These are phyloP conservation scores for Oxystoma pomonae DNA, from an alignment of 2,888 invertebrate genomes.

Conservation along the genomic window DNA sequence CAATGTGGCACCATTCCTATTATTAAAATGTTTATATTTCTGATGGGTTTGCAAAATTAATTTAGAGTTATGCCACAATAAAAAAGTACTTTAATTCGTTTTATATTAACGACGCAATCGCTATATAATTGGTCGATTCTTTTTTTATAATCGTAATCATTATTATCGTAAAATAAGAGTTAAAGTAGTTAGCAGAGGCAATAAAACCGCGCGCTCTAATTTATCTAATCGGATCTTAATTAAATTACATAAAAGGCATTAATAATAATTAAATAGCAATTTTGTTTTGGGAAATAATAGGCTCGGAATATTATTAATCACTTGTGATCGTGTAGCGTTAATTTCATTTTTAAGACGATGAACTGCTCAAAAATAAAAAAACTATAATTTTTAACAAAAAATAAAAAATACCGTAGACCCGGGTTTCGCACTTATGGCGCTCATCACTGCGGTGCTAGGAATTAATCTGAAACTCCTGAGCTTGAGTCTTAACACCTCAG, in stretches of 20 bases:
- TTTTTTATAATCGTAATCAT: background rate
- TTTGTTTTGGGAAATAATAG: conserved; percentile 26
- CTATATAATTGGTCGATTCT: background rate
- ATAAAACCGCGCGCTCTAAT: conserved; percentile 24
- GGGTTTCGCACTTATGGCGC: too few species aligned
- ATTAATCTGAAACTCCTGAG: too few species aligned
- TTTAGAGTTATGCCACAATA: too few species aligned
- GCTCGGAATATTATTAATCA: background rate
- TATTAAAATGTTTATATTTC: too few species aligned
- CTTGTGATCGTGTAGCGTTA: background rate
- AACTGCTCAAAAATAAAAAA: too few species aligned
- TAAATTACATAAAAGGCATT: conserved; percentile 41
- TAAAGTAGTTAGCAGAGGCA: background rate
- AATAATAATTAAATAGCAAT: conserved; percentile 39
- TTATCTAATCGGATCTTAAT: conserved; percentile 43
- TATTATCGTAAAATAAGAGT: background rate
- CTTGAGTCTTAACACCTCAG: too few species aligned
- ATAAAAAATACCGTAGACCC: too few species aligned
- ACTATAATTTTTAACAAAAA: too few species aligned
- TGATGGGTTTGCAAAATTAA: too few species aligned
- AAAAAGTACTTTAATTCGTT: too few species aligned
- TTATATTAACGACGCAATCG: background rate
- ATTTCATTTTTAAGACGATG: conserved; percentile 1
- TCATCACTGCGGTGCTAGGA: too few species aligned
- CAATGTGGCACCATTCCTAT: too few species aligned